Evolutionary conservation across 2,113 vertebrate genomes (phyloP).

Genomic region (Mastomys coucha): DNA sequence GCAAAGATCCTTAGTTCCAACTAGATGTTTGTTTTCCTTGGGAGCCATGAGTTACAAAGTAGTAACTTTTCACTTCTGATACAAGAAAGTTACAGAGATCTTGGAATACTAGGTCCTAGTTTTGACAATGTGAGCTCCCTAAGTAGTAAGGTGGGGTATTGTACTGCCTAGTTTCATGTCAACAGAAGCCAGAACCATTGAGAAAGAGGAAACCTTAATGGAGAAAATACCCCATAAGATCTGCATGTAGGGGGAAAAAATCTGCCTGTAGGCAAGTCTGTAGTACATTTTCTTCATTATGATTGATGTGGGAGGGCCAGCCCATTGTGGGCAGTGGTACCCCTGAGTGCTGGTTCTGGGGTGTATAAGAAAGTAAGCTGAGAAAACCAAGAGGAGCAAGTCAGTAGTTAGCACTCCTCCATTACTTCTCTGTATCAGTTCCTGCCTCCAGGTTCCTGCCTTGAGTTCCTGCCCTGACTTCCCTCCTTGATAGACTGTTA

Average conservation of each 20-base stretch:
- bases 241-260: too few species aligned
- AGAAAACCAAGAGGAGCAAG: background rate
- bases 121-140: background rate
- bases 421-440: background rate
- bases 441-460: background rate
- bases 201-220: background rate
- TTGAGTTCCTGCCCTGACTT: background rate
- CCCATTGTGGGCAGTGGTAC: background rate
- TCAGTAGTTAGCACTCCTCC: background rate
- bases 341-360: background rate
- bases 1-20: background rate
- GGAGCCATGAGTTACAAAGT: background rate
- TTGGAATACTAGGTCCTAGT: fast-evolving
- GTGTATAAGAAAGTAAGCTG: background rate
- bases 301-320: background rate
- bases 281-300: background rate
- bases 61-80: background rate
- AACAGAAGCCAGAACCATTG: background rate
- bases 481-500: background rate
- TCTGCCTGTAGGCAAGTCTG: background rate
- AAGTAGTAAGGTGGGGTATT: background rate
- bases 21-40: background rate
- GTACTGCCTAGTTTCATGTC: background rate
- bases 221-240: background rate
- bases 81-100: background rate